Evolutionary conservation across 30 jellyfish, hydroid and myxozoan species (phyloP).

Genomic region (Hydractinia symbiolongicarpus): DNA sequence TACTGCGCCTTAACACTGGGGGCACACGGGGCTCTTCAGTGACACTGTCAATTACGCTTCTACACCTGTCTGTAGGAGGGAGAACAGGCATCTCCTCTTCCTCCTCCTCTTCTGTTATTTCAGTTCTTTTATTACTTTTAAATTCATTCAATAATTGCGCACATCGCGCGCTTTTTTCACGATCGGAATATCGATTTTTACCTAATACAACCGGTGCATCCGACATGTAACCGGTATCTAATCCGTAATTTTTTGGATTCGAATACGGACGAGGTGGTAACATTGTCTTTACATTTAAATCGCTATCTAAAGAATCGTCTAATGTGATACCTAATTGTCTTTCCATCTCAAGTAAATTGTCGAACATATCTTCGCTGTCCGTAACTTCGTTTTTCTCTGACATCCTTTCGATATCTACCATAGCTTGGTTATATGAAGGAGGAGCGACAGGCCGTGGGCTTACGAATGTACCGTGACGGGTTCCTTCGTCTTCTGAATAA

Average conservation of each 20-base stretch:
- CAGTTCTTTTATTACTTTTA: slow-evolving; percentile 49
- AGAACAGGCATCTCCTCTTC: slow-evolving; percentile 19
- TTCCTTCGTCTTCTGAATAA: slow-evolving; percentile 49
- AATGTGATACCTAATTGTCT: slow-evolving; percentile 73
- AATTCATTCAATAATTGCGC: slow-evolving; percentile 80
- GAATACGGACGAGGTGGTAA: slow-evolving; percentile 49
- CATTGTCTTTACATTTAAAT: slow-evolving; percentile 50
- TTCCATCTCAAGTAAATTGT: slow-evolving; percentile 65
- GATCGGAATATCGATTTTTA: slow-evolving; percentile 44
- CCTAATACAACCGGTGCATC: slow-evolving; percentile 35
- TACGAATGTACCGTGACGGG: slow-evolving; percentile 27
- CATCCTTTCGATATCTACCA: slow-evolving; percentile 33
- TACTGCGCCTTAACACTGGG: slow-evolving; percentile 55
- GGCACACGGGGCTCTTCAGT: slow-evolving; percentile 58
- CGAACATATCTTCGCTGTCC: slow-evolving; percentile 89
- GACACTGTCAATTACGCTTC: slow-evolving; percentile 58
- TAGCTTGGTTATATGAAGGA: slow-evolving; percentile 38
- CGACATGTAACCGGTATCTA: slow-evolving; percentile 72
- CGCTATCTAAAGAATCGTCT: slow-evolving; percentile 89
- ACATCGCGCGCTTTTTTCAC: slow-evolving; percentile 91
- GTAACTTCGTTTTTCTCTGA: slow-evolving; percentile 48
- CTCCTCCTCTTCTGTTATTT: slow-evolving; percentile 37
- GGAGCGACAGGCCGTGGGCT: slow-evolving; percentile 45
- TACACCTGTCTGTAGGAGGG: slow-evolving; percentile 53
- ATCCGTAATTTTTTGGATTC: slow-evolving; percentile 44